Base-by-base conservation (phyloP, 2,888 invertebrate species). In the Aspidapion aeneum region DNA sequence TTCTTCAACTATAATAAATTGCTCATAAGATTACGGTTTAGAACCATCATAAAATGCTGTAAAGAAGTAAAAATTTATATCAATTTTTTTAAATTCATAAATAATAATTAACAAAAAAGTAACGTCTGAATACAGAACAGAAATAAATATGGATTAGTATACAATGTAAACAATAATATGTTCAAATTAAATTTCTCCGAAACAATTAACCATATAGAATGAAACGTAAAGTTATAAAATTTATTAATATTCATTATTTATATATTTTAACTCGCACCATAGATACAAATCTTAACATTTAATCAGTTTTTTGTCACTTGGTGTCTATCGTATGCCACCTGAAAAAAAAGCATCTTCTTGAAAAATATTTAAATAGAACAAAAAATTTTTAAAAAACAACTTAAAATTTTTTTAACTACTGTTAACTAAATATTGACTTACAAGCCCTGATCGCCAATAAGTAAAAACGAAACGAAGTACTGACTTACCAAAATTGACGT, bases 401-500 rank as follows among this genome's bases (percentile, higher is more conserved):
- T n/a, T n/a, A n/a, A n/a, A n/a, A n/a, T n/a, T n/a, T n/a, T n/a
- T n/a, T n/a, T n/a, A n/a, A n/a, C n/a, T n/a, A n/a, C n/a, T n/a
- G n/a, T n/a, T n/a, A n/a, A n/a, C n/a, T n/a, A n/a, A n/a, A n/a
- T n/a, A n/a, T n/a, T n/a, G n/a, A n/a, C n/a, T n/a, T n/a, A n/a
- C n/a, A n/a, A n/a, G n/a, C n/a, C n/a, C n/a, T n/a, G n/a, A n/a
- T n/a, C n/a, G n/a, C n/a, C n/a, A n/a, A n/a, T n/a, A n/a, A n/a
- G n/a, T n/a, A n/a, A n/a, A n/a, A n/a, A n/a, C n/a, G n/a, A n/a
- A n/a, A n/a, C n/a, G n/a, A n/a, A n/a, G n/a, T n/a, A n/a, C n/a
- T n/a, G 12, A 56, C 56, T 56, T 21, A 61, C 61, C 21, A 49
- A 52, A 17, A 54, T 59, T 1, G 20, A 62, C 65, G 73, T 80